These are phyloP conservation scores for Amblyjoppa proteus DNA, from an alignment of 2,888 invertebrate genomes.

Conservation along the genomic window DNA sequence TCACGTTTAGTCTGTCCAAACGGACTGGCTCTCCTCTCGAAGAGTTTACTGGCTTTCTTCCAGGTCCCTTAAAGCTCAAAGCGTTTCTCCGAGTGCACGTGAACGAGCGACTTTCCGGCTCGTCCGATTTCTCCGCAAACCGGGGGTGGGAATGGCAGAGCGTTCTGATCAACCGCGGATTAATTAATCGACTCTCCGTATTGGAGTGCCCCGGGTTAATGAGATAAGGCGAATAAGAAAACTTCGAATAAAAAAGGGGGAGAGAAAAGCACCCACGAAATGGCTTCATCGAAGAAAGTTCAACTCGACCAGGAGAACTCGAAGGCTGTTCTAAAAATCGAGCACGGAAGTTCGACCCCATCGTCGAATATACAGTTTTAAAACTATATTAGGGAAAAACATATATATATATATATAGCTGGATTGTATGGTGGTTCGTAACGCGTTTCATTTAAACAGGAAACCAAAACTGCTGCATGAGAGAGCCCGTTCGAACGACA, in stretches of 20 bases:
- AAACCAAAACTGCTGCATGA: slow-evolving; percentile 10
- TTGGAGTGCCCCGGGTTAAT: slow-evolving; percentile 52
- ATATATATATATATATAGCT: not conserved
- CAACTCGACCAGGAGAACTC: slow-evolving; percentile 15
- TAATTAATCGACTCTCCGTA: slow-evolving; percentile 62
- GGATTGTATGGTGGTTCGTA: not conserved
- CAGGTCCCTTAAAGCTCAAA: slow-evolving; percentile 55
- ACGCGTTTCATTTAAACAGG: not conserved
- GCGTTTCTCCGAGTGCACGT: slow-evolving; percentile 40
- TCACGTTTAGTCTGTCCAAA: slow-evolving; percentile 41
- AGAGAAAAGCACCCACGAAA: not conserved
- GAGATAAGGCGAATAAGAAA: slow-evolving; percentile 56
- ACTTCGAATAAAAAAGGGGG: slow-evolving; percentile 16
- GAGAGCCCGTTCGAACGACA: slow-evolving; percentile 10
- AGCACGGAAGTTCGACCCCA: not conserved
- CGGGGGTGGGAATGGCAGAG: slow-evolving; percentile 13
- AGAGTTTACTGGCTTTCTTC: slow-evolving; percentile 61
- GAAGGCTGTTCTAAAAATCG: slow-evolving; percentile 2
- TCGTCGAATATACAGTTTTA: not conserved
- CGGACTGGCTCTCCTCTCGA: not conserved
- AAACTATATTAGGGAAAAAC: not conserved
- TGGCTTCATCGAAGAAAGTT: slow-evolving; percentile 12
- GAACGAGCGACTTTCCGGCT: slow-evolving; percentile 10
- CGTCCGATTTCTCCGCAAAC: not conserved
- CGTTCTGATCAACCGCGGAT: slow-evolving; percentile 40